Conservation (phyloP, 2,797 vertebrate genomes). For the Enteromius anoplus region DNA sequence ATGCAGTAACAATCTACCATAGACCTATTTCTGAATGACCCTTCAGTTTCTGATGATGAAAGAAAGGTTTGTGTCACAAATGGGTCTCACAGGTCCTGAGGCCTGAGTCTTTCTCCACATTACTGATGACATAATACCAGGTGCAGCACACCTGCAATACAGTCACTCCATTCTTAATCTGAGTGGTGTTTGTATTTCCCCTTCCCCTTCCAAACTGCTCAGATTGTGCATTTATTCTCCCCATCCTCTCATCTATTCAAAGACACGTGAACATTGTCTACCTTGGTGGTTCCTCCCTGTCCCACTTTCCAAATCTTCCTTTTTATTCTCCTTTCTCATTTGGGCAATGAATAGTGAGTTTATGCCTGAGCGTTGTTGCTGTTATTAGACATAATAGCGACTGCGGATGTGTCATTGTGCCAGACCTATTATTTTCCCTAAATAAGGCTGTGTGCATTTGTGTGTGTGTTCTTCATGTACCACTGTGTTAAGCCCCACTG, state of each 20-base stretch:
- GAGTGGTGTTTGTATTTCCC: conserved; percentile 34
- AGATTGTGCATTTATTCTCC: conserved; percentile 67
- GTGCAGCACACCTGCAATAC: conserved; percentile 51
- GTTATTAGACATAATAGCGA: conserved; percentile 58
- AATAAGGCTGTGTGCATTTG: conserved; percentile 26
- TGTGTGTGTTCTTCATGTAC: conserved; percentile 5
- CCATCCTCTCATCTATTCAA: conserved; percentile 67
- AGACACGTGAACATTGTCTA: conserved; percentile 58
- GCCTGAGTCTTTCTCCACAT: conserved; percentile 42
- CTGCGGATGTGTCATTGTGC: conserved; percentile 39
- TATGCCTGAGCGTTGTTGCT: conserved; percentile 34
- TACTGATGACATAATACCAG: conserved; percentile 56
- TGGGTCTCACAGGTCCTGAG: conserved; percentile 55
- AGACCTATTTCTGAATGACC: conserved; percentile 44
- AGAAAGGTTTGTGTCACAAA: conserved; percentile 57
- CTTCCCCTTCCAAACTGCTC: conserved; percentile 51
- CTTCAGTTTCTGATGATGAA: conserved; percentile 66
- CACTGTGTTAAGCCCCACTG: background rate
- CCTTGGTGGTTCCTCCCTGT: conserved; percentile 13
- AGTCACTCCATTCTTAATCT: conserved; percentile 40
- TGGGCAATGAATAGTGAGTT: conserved; percentile 53
- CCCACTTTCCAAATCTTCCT: conserved; percentile 41
- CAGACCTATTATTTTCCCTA: conserved; percentile 43
- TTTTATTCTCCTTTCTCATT: conserved; percentile 53
- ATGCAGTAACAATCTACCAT: conserved; percentile 11